phyloP scores from a whole-genome alignment of 2,888 invertebrate genomes.

The Drosophila formosana region DNA sequence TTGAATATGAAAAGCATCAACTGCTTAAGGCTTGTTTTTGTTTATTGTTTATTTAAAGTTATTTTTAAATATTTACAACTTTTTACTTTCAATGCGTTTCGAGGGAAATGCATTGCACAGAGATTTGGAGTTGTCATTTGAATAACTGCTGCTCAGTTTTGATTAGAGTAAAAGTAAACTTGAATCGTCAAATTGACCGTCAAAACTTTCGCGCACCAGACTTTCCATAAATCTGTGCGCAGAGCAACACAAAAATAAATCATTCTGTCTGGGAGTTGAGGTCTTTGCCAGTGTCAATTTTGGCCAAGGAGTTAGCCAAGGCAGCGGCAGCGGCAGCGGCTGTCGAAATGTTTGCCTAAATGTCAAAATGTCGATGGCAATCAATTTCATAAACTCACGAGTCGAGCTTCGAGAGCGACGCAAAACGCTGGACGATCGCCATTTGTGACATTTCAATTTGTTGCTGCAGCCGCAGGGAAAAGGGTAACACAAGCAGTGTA shows the following conservation, averaged over 20 bases:
- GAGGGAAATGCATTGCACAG: background rate
- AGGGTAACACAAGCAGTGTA: background rate
- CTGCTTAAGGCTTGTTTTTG: background rate
- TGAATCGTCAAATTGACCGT: constrained; percentile 18
- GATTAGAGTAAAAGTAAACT: constrained; percentile 28
- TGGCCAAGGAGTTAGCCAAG: constrained; percentile 25
- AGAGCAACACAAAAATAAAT: constrained; percentile 32
- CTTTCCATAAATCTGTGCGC: constrained; percentile 23
- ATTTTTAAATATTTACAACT: too few relatives aligned
- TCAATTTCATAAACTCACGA: constrained; percentile 43
- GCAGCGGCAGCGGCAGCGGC: constrained; percentile 22
- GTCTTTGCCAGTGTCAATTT: constrained; percentile 46
- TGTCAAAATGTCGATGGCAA: constrained; percentile 58
- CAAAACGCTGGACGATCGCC: constrained; percentile 40
- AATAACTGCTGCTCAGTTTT: background rate
- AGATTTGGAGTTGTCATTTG: constrained; percentile 2
- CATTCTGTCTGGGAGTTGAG: constrained; percentile 50
- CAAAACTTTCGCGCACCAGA: constrained; percentile 45
- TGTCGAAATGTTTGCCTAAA: constrained; percentile 40
- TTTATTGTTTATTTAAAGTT: background rate
- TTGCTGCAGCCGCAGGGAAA: background rate
- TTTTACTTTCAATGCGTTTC: background rate
- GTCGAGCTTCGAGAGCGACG: background rate
- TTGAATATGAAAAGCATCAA: background rate
- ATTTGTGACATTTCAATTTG: constrained; percentile 73